These are phyloP conservation scores for Strix aluco DNA, from an alignment of 2,113 vertebrate species.

Conservation along the genomic window DNA sequence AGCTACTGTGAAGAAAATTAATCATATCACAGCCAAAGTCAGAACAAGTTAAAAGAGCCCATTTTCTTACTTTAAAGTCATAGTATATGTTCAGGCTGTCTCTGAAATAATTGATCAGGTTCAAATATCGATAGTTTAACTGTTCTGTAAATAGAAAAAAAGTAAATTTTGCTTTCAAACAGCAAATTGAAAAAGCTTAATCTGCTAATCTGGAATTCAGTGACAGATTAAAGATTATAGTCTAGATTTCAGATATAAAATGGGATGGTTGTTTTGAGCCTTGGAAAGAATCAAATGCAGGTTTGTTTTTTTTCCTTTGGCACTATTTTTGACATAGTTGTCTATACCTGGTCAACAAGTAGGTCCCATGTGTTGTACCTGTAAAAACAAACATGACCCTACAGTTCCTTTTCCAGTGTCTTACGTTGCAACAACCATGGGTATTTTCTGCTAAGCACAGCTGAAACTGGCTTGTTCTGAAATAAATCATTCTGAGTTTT, in stretches of 20 bases:
- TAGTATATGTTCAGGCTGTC: not conserved
- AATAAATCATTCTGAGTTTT: not conserved
- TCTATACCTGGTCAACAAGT: not conserved
- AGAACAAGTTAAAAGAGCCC: not conserved
- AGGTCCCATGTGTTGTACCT: not conserved
- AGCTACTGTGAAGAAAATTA: too few relatives aligned
- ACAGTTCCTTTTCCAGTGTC: not conserved
- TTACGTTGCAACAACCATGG: not conserved
- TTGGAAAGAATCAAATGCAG: not conserved
- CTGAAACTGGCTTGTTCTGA: not conserved
- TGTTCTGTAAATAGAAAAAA: not conserved
- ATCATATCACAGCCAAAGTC: too few relatives aligned
- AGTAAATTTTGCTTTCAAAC: not conserved
- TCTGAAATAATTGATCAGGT: not conserved
- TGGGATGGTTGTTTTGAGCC: not conserved
- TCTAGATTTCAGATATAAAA: not conserved
- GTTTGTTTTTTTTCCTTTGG: not conserved
- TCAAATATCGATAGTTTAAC: not conserved
- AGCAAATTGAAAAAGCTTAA: not conserved
- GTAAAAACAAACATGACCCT: too few relatives aligned
- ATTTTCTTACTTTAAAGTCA: not conserved
- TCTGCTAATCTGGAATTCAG: not conserved
- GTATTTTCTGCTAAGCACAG: not conserved
- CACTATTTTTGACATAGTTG: not conserved
- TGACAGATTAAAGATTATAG: not conserved